Evolutionary conservation across 1,140 invertebrate genomes (phyloP), one percentile per base, ranked within the genome.

Genomic region (Triops cancriformis): DNA sequence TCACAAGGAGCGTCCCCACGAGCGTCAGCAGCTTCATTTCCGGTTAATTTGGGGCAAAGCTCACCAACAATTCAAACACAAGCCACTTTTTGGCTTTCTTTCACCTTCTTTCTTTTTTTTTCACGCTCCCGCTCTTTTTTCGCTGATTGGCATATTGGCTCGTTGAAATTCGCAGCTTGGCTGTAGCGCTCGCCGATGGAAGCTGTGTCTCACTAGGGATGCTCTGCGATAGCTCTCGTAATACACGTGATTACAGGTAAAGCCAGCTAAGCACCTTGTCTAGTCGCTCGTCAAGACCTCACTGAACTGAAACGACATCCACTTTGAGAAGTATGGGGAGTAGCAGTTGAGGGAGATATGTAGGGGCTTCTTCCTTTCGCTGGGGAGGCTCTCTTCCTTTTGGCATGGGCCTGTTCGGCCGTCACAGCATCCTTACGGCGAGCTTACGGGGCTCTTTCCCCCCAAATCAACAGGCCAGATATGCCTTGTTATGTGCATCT

Each of bases 401-500:
- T 64, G 51, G 51, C 51, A 64, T 64, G 51, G 51, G 51, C 51
- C 51, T 64, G 51, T 64, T 64, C 51, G 7, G 51, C 51, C 51
- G 51, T 18, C 51, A 64, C 51, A 64, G 51, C 51, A 64, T 64
- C 51, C 51, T 23, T 64, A 64, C 51, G 18, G 23, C 51, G 51
- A 14, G 51, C 51, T 64, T 64, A 64, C 18, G 51, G n/a, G 51
- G 51, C 51, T 64, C 51, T n/a, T 64, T n/a, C n/a, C n/a, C 23
- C 51, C 51, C 51, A 64, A 64, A 64, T 64, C 51, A 64, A 64
- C 51, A 64, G 51, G 51, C 51, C 1, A 64, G 51, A 64, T 64
- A 64, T 64, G 51, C 51, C 51, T 64, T 64, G 51, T 64, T 64
- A 64, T 64, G 51, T 64, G 51, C 51, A 64, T 64, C 51, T 64